Conservation (phyloP, 1,140 invertebrate species). For the Zaprionus tsacasi region DNA sequence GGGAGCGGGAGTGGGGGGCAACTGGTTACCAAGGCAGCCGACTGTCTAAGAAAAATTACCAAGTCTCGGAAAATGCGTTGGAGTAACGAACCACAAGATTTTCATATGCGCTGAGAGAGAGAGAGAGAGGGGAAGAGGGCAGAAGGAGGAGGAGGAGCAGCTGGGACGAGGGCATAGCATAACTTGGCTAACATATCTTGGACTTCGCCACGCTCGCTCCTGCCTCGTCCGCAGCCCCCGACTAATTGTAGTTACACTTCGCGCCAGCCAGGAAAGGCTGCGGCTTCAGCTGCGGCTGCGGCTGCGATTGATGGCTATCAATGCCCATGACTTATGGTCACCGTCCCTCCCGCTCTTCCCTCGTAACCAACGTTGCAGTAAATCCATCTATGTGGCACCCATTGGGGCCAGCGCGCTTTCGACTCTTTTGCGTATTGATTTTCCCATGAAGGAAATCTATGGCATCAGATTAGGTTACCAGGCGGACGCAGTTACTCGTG, state of each 20-base stretch:
- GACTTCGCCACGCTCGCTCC: conserved; percentile 9
- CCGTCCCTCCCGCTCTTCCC: not conserved
- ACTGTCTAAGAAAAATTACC: conserved; percentile 71
- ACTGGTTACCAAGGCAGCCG: conserved; percentile 65
- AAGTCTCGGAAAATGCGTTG: conserved; percentile 80
- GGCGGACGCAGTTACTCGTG: conserved; percentile 36
- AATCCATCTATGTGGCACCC: conserved; percentile 70
- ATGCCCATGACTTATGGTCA: conserved; percentile 77
- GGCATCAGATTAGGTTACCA: conserved; percentile 29
- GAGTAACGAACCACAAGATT: conserved; percentile 72
- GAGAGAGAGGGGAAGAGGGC: not conserved
- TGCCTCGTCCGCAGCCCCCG: conserved; percentile 47
- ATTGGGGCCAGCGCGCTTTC: conserved; percentile 49
- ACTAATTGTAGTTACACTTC: conserved; percentile 80
- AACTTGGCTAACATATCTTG: conserved; percentile 24
- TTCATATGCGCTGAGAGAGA: conserved; percentile 41
- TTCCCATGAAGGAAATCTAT: conserved; percentile 57
- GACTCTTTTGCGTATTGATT: conserved; percentile 64
- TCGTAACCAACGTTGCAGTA: conserved; percentile 44
- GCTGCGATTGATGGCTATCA: conserved; percentile 82
- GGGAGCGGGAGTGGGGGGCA: not conserved
- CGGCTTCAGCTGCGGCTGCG: not conserved
- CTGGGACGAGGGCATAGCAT: conserved; percentile 1
- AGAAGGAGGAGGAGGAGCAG: not conserved
- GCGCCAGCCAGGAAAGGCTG: conserved; percentile 59